Base-by-base conservation (phyloP, 92 coral and sea anemone species). In the Zoanthus sociatus region DNA sequence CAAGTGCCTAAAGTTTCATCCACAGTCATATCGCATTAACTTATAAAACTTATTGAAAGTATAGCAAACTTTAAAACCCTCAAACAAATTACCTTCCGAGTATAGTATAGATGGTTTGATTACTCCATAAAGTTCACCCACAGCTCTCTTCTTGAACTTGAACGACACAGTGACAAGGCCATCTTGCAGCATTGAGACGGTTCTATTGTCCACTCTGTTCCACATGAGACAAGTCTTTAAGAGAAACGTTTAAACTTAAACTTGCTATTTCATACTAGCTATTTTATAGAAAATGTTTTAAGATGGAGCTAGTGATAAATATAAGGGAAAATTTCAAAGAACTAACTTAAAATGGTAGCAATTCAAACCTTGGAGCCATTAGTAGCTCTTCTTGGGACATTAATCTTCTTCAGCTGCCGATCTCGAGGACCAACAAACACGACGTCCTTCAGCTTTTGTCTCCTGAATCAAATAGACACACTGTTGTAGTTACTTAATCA, bases 311-410 rank as follows among this genome's bases (percentile, higher is more conserved):
- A 26, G 21, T 18, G 30, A 63, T 18, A 4, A 21, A 20, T 32
- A 11, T 31, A 8, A 6, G 8, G 8, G 45, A 63, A 63, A 63
- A 6, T 16, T 15, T 15, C 0, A 61, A 61, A 63, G 18, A 63
- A 63, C 0, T 5, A 63, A 14, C 7, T 30, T 31, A 7, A 69
- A 32, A 26, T 33, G 46, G n/a, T 69, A 5, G 10, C 11, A 9
- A 69, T 26, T 37, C 88, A 63, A 55, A 94, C 98, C 93, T 89
- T 94, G 0, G 92, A 60, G 60, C 95, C 98, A 77, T 94, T 93
- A 11, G 92, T 89, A 3, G 88, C 87, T 74, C 76, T 90, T 20
- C 91, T 72, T 12, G 90, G 95, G 6, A 94, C 90, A 73, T 89
- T 93, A 20, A 94, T 11, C 61, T 94, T 94, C 48, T 87, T 79